Evolutionary conservation across 2,113 vertebrate genomes (phyloP), one percentile per base, ranked within the genome.

Genomic region (Bubo bubo): DNA sequence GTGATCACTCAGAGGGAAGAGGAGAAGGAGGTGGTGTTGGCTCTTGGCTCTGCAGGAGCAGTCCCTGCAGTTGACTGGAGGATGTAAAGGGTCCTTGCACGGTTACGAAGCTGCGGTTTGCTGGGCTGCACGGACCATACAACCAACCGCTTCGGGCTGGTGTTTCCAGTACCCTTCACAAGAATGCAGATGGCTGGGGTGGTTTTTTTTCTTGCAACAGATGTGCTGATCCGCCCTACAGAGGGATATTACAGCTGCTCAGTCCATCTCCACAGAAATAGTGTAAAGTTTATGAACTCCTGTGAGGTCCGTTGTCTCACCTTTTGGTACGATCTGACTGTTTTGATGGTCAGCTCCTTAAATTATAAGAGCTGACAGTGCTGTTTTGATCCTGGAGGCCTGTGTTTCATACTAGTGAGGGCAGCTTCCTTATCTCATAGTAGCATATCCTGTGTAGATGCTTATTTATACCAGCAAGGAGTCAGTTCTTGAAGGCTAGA

Each of bases 361-460:
- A 35, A 19, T 6, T 16, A 1, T 2, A 1, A 24, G 79, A 37
- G 18, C 45, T 47, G 16, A 22, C 8, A 0, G 21, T 86, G 67
- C 35, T 43, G 20, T 18, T 64, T 30, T 17, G 50, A 32, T 53
- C 10, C 2, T 3, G 12, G 49, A 56, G 64, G 12, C 10, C 2
- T 4, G 4, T 5, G 13, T 71, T 50, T 34, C 35, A 3, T 37
- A 14, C 45, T 8, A 8, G 50, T 12, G 52, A 53, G 63, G 63
- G 39, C 62, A 67, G 8, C 35, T 43, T 26, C 47, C 28, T 32
- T 18, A 8, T 14, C 63, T 39, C 63, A 3, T 5, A 32, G 34
- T 1, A 66, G n/a, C 0, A 2, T n/a, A 1, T 55, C 52, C 49
- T 27, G 14, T 28, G 27, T 37, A 26, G 80, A 14, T 26, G 55